A percentile compares a stretch with the other conserved stretches of the same genome.
phyloP scores from a whole-genome alignment of 2,113 vertebrate species.

The Brachyhypopomus occidentalis region DNA sequence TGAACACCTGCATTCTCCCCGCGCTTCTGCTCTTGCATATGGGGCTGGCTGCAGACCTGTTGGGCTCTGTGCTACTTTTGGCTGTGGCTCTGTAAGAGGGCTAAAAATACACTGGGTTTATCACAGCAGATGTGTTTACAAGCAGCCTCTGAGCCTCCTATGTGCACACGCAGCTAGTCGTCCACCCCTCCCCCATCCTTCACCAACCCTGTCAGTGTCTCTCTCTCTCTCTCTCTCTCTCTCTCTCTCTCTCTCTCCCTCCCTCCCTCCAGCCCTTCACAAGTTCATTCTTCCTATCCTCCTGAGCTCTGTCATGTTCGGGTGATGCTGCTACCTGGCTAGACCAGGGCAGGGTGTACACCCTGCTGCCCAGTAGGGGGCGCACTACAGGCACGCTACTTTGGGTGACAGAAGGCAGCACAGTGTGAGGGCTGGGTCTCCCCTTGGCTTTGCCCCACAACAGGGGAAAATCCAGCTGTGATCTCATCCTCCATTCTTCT shows the following conservation, averaged over 20 bases:
- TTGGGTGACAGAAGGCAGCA: constrained; percentile 27
- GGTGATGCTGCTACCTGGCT: too few relatives aligned
- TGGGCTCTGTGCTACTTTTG: constrained; percentile 62
- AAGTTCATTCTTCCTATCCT: not conserved
- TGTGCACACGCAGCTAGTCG: not conserved
- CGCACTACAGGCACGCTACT: not conserved
- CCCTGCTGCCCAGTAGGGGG: not conserved
- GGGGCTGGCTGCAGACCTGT: constrained; percentile 27
- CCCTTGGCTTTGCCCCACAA: constrained; percentile 42
- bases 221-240: constrained; percentile 14
- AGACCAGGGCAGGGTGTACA: not conserved
- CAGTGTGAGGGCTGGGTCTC: constrained; percentile 36
- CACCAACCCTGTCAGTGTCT: not conserved
- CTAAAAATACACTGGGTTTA: constrained; percentile 68
- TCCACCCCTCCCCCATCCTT: not conserved
- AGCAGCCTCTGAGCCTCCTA: constrained; percentile 42
- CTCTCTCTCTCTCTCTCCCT: not conserved
- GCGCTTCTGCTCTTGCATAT: constrained; percentile 7
- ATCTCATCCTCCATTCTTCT: constrained; percentile 13
- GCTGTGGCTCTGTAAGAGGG: constrained; percentile 52
- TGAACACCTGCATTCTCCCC: not conserved
- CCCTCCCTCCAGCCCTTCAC: too few relatives aligned
- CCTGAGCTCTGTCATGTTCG: not conserved
- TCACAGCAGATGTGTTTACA: constrained; percentile 68
- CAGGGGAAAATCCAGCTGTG: constrained; percentile 16